Evolutionary conservation across 30 jellyfish, hydroid and myxozoan species (phyloP).

Genomic region (Nemopilema nomurai): DNA sequence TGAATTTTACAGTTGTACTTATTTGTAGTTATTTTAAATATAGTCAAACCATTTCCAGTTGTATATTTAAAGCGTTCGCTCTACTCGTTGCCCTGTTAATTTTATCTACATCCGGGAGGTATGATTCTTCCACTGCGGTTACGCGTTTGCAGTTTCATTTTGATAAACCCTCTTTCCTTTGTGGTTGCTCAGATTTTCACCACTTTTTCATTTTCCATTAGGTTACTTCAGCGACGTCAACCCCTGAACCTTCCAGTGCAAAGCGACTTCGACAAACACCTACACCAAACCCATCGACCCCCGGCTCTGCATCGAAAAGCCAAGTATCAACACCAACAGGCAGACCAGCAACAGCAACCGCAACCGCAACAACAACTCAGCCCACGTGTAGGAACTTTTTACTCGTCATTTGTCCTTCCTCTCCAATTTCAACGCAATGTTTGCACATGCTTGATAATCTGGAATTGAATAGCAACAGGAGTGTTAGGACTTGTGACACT

Average conservation of each 20-base stretch:
- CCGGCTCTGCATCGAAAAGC: conserved; percentile 35
- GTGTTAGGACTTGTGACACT: no score
- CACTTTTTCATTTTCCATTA: not conserved
- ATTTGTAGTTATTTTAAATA: no score
- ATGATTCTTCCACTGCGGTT: no score
- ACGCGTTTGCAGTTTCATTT: no score
- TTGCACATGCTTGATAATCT: no score
- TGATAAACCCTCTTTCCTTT: no score
- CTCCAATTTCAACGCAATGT: no score
- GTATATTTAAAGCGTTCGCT: no score
- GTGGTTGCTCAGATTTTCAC: not conserved
- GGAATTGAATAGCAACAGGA: no score
- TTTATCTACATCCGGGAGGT: no score
- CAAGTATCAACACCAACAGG: conserved; percentile 41
- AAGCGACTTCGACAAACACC: conserved; percentile 28
- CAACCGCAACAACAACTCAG: not conserved
- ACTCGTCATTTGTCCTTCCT: not conserved
- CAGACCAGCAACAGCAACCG: not conserved
- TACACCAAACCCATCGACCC: conserved; percentile 40
- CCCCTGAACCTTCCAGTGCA: conserved; percentile 56
- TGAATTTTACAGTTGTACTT: not conserved
- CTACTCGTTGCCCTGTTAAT: no score
- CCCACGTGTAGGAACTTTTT: not conserved
- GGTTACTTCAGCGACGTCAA: conserved; percentile 18
- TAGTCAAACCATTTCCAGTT: no score